Conservation (phyloP, 2,888 invertebrate genomes). For the Drosophila antonietae region DNA sequence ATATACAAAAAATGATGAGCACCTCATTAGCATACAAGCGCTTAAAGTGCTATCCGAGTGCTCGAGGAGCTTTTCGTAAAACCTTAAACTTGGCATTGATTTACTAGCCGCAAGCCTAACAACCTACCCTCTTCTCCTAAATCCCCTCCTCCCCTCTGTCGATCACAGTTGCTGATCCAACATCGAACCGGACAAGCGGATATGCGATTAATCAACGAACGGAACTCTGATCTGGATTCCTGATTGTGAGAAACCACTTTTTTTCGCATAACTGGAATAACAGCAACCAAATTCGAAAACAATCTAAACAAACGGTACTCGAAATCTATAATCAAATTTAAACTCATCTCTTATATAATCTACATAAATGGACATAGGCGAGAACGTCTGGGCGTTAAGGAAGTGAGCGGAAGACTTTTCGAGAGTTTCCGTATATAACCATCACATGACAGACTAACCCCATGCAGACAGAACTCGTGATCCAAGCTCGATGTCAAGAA, state of each 20-base stretch:
- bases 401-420: conserved; percentile 42
- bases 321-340: not conserved
- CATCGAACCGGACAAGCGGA: conserved; percentile 32
- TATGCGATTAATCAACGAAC: conserved; percentile 54
- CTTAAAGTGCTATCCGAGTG: conserved; percentile 25
- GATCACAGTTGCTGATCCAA: not conserved
- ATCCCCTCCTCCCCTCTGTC: not conserved
- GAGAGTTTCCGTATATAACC: conserved; percentile 58
- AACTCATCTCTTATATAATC: not conserved
- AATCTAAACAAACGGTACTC: conserved; percentile 41
- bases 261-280: conserved; percentile 48
- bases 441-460: conserved; percentile 15
- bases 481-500: conserved; percentile 24
- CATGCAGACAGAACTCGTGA: conserved; percentile 36
- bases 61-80: conserved; percentile 40
- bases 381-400: conserved; percentile 34
- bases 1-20: conserved; percentile 17
- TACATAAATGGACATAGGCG: not conserved
- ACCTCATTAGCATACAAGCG: conserved; percentile 50
- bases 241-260: conserved; percentile 57
- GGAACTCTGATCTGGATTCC: conserved; percentile 51
- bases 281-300: conserved; percentile 31
- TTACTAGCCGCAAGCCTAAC: conserved; percentile 23
- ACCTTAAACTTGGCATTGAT: conserved; percentile 75
- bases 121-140: not conserved